Base-by-base conservation (phyloP, 2,113 vertebrate genomes). In the Eptesicus fuscus region DNA sequence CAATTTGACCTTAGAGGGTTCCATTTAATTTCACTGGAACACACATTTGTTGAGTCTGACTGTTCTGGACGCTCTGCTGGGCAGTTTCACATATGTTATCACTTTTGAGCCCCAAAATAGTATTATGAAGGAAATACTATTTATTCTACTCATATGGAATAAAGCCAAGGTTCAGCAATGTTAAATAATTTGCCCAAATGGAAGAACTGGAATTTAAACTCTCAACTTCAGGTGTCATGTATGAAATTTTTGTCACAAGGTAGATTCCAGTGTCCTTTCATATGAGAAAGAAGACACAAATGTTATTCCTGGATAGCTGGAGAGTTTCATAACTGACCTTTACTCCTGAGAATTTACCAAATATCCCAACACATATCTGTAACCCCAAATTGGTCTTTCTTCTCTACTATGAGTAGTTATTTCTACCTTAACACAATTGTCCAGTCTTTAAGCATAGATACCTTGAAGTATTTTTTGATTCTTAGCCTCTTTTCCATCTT, bases 21-120 rank as follows among this genome's bases (percentile, higher is more conserved):
- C 61, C 73, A 89, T 70, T 79, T 85, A 35, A 70, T 92, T 95
- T 94, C 91, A 73, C 37, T 77, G 71, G 37, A 59, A 76, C 56
- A 83, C 65, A 53, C 25, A 79, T 63, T 44, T 79, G 47, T 40
- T 88, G 63, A 79, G 49, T 53, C 18, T 63, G 70, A 40, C 7
- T 22, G n/a, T 22, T 4, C 35, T 25, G 35, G 56, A 16, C 4
- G 44, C 70, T 80, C 28, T 84, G 25, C 44, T 67, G 80, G 28
- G 44, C 44, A 51, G n/a, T 3, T 35, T 35, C 20, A 42, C 30
- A 28, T 37, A 42, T 13, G 23, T 77, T 49, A 74, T 37, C 49
- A 42, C 42, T 53, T 87, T 35, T 80, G 51, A 69, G 11, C 16
- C 12, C 61, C 49, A 9, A 56, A 92, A 44, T n/a, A 37, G 7